Evolutionary conservation across 2,888 invertebrate species (phyloP).

Genomic region (Stramonita haemastoma): DNA sequence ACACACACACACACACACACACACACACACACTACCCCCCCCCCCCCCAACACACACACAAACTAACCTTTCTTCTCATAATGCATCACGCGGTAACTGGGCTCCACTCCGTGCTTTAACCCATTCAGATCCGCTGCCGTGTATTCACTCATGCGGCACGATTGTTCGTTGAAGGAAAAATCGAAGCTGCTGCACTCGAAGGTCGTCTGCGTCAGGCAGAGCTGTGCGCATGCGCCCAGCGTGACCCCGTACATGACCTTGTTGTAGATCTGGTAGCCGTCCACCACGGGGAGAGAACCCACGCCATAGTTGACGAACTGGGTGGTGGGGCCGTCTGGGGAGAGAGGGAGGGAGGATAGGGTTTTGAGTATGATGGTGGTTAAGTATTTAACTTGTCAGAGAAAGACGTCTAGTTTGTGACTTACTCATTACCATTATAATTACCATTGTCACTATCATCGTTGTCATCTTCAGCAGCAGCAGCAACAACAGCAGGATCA

Average conservation of each 20-base stretch:
- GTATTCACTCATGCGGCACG: constrained; percentile 72
- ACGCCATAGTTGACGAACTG: constrained; percentile 73
- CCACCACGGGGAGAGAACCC: constrained; percentile 67
- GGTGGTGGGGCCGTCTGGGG: constrained; percentile 69
- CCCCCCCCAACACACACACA: too few relatives aligned
- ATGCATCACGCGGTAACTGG: constrained; percentile 66
- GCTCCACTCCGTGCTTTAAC: constrained; percentile 58
- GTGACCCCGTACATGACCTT: constrained; percentile 68
- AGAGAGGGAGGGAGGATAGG: background rate
- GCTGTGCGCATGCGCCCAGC: constrained; percentile 71
- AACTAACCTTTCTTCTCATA: constrained; percentile 72
- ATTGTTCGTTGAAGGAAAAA: constrained; percentile 67
- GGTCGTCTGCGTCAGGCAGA: constrained; percentile 69
- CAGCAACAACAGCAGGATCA: too few relatives aligned
- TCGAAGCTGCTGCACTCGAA: constrained; percentile 74
- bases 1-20: too few relatives aligned
- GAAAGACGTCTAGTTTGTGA: too few relatives aligned
- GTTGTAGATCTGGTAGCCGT: constrained; percentile 68
- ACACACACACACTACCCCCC: too few relatives aligned
- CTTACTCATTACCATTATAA: too few relatives aligned
- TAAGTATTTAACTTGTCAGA: too few relatives aligned
- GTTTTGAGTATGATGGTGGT: too few relatives aligned
- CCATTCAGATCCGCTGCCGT: constrained; percentile 72
- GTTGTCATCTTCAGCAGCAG: too few relatives aligned
- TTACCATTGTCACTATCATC: too few relatives aligned